phyloP scores from a whole-genome alignment of 2,888 invertebrate species.

The Sminthurides aquaticus region DNA sequence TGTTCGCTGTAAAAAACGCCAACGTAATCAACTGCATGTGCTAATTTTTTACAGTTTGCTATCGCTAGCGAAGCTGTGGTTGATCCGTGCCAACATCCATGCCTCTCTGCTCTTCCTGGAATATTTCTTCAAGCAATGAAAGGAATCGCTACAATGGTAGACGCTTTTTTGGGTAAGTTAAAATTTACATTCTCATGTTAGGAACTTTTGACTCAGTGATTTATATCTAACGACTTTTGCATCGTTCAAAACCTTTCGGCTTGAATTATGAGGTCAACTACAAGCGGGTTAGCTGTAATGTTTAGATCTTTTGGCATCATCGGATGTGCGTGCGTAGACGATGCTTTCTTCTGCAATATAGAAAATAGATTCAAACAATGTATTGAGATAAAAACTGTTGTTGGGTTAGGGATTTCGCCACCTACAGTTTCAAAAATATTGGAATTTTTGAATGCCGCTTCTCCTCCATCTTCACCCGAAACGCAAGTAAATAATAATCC shows the following conservation, averaged over 20 bases:
- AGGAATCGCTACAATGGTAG: conserved; percentile 85
- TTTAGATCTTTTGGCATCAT: no score
- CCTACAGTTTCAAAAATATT: background rate
- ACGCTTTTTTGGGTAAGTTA: conserved; percentile 81
- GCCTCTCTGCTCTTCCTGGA: conserved; percentile 69
- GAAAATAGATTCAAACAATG: no score
- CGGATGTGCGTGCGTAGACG: no score
- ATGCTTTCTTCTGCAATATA: no score
- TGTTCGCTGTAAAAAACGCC: no score
- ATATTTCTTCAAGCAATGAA: conserved; percentile 91
- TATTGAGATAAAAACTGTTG: background rate
- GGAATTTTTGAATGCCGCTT: background rate
- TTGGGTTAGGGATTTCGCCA: conserved; percentile 26
- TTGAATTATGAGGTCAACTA: no score
- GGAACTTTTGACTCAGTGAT: conserved; percentile 13
- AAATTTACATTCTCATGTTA: background rate
- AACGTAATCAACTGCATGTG: background rate
- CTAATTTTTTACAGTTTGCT: conserved; percentile 55
- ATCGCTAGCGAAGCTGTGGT: conserved; percentile 63
- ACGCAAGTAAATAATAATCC: conserved; percentile 24
- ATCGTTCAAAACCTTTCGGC: no score
- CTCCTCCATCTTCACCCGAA: conserved; percentile 14
- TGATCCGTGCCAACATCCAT: conserved; percentile 87
- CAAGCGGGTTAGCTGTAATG: no score
- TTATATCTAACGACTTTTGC: no score